Conservation (phyloP, 2,888 invertebrate species). For the Lasioglossum leucozonium region DNA sequence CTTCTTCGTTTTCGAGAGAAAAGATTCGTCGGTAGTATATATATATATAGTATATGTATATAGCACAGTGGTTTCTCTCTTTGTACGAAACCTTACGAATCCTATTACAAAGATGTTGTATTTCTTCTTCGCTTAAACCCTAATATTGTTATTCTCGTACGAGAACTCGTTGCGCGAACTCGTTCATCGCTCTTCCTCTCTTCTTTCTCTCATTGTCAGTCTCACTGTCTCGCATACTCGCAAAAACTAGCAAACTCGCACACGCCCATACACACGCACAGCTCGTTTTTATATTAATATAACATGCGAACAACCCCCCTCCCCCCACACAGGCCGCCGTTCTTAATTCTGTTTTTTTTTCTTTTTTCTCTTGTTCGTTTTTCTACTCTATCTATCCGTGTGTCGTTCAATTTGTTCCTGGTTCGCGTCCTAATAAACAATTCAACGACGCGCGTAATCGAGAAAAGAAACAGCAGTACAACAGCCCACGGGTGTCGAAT, state of each 20-base stretch:
- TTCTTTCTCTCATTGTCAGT: neutral
- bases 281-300: neutral
- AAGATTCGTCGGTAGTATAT: constrained; percentile 37
- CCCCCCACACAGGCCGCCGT: constrained; percentile 1
- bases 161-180: constrained; percentile 19
- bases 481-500: neutral
- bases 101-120: constrained; percentile 50
- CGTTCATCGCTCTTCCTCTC: constrained; percentile 8
- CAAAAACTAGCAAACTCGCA: neutral
- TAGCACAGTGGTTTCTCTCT: constrained; percentile 43
- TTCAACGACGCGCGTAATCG: neutral
- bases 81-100: constrained; percentile 39
- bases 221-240: neutral
- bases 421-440: neutral
- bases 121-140: constrained; percentile 62
- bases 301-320: neutral
- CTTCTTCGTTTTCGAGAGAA: neutral
- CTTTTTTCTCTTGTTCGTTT: neutral
- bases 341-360: neutral
- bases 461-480: constrained; percentile 1
- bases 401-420: neutral
- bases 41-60: constrained; percentile 37
- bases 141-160: constrained; percentile 64
- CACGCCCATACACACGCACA: neutral
- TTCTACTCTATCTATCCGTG: neutral